Percentiles rank a stretch among this genome's conserved stretches.
Evolutionary conservation across 2,113 vertebrate species (phyloP).

Genomic region (Salvelinus sp.): DNA sequence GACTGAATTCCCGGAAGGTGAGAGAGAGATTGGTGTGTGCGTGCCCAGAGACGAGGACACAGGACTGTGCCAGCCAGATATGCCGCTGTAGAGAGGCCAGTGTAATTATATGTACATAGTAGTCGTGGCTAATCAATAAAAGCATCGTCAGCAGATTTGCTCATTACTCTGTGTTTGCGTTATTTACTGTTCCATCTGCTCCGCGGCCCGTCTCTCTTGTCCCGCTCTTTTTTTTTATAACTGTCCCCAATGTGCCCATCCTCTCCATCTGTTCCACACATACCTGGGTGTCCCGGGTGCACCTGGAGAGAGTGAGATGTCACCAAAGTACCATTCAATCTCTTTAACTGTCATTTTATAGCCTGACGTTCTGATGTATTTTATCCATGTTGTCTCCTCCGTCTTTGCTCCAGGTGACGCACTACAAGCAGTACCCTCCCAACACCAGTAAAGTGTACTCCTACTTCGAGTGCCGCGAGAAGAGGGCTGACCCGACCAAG

Average conservation of each 20-base stretch:
- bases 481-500: conserved; percentile 89
- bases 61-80: too few species aligned
- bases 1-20: not conserved
- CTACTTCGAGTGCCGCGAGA: conserved; percentile 98
- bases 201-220: not conserved
- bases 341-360: not conserved
- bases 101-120: too few species aligned
- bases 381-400: too few species aligned
- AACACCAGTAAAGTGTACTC: conserved; percentile 99
- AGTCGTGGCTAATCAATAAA: conserved; percentile 42
- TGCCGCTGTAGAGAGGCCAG: too few species aligned
- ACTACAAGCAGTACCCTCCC: conserved; percentile 98
- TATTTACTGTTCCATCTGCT: too few species aligned
- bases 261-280: too few species aligned
- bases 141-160: too few species aligned
- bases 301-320: too few species aligned
- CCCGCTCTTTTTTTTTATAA: not conserved
- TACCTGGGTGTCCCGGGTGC: too few species aligned
- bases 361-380: not conserved
- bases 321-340: too few species aligned
- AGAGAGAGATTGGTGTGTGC: not conserved
- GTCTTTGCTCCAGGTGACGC: conserved; percentile 83
- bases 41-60: conserved; percentile 54
- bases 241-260: too few species aligned
- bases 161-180: too few species aligned